A percentile compares a stretch with the other conserved stretches of the same genome.
phyloP scores from a whole-genome alignment of 2,797 vertebrate genomes.

The Channallabes apus region DNA sequence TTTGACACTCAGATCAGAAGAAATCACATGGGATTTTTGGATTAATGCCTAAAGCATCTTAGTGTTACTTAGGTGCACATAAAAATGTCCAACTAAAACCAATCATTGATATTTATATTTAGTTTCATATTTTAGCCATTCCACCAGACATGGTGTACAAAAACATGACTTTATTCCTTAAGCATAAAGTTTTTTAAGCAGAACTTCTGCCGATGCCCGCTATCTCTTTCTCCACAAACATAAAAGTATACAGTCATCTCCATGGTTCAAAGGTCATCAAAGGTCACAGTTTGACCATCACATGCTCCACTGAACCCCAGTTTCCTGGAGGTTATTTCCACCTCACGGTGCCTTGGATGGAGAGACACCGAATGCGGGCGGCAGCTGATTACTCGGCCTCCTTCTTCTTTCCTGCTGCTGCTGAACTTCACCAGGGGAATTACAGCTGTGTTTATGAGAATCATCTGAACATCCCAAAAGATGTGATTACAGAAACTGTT shows the following conservation, averaged over 20 bases:
- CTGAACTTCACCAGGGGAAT: slow-evolving; percentile 39
- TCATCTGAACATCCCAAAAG: neutral
- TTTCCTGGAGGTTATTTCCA: slow-evolving; percentile 53
- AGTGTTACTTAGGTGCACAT: too few relatives aligned
- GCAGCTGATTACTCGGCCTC: slow-evolving; percentile 49
- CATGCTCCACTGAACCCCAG: slow-evolving; percentile 12
- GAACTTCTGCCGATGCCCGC: slow-evolving; percentile 8
- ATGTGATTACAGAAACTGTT: neutral
- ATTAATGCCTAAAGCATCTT: too few relatives aligned
- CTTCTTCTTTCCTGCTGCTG: slow-evolving; percentile 42
- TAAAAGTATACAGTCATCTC: neutral
- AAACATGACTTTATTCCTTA: neutral
- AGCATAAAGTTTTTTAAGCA: neutral
- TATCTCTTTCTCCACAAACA: slow-evolving; percentile 1
- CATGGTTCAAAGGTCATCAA: slow-evolving; percentile 2
- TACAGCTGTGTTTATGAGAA: slow-evolving; percentile 56
- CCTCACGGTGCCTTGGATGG: slow-evolving; percentile 24
- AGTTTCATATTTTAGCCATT: too few relatives aligned
- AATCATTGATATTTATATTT: too few relatives aligned
- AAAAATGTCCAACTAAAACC: too few relatives aligned
- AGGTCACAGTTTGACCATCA: slow-evolving; percentile 40
- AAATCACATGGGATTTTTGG: too few relatives aligned
- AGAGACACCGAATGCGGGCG: slow-evolving; percentile 17
- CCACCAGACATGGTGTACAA: too few relatives aligned
- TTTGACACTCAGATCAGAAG: too few relatives aligned